phyloP scores from a whole-genome alignment of 2,888 invertebrate species.

The Drosophila yooni region DNA sequence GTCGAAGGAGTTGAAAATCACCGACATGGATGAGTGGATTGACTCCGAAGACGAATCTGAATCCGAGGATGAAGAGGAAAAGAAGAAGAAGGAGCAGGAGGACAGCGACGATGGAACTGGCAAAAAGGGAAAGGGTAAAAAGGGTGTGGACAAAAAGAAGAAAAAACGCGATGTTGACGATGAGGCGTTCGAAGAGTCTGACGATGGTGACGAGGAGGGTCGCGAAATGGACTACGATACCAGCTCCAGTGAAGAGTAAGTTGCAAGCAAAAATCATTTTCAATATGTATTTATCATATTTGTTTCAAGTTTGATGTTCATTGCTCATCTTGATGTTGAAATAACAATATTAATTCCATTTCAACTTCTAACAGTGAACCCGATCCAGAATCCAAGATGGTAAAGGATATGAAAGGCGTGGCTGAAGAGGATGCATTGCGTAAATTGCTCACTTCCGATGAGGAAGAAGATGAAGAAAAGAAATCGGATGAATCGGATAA shows the following conservation, averaged over 20 bases:
- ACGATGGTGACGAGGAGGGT: conserved; percentile 98
- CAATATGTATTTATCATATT: background rate
- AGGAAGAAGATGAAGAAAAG: conserved; percentile 93
- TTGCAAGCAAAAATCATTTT: background rate
- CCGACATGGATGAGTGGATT: conserved; percentile 98
- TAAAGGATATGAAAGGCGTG: conserved; percentile 94
- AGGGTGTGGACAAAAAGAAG: conserved; percentile 86
- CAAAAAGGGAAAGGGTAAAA: conserved; percentile 89
- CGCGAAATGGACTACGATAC: conserved; percentile 97
- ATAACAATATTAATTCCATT: background rate
- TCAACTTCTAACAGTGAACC: conserved; percentile 86
- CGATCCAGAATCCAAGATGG: conserved; percentile 90
- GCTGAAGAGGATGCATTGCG: conserved; percentile 95
- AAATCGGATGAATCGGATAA: conserved; percentile 91
- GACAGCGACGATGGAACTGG: conserved; percentile 87
- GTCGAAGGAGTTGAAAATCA: conserved; percentile 91
- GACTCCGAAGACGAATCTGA: conserved; percentile 92
- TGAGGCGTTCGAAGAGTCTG: conserved; percentile 97
- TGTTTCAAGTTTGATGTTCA: background rate
- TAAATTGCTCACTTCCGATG: conserved; percentile 94
- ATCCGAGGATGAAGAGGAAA: conserved; percentile 89
- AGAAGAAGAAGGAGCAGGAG: conserved; percentile 89
- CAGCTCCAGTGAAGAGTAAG: conserved; percentile 91
- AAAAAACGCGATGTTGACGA: conserved; percentile 93
- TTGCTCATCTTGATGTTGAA: background rate